Conservation (phyloP, 2,797 vertebrate genomes). For the Oryzias dopingdopingensis region DNA sequence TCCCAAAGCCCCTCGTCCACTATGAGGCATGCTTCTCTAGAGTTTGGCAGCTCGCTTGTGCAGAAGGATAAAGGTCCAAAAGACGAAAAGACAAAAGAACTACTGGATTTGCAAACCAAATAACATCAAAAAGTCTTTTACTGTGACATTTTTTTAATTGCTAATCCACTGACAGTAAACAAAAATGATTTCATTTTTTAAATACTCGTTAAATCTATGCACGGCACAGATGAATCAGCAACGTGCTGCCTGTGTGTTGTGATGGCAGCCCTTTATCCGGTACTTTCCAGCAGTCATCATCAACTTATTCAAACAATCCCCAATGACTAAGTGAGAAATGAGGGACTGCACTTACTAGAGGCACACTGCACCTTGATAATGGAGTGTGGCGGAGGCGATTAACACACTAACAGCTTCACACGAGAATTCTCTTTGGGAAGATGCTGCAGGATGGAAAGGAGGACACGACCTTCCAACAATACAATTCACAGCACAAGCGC, state of each 20-base stretch:
- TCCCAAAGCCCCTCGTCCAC: too few relatives aligned
- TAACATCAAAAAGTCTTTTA: not conserved
- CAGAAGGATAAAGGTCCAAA: too few relatives aligned
- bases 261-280: not conserved
- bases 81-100: not conserved
- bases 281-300: slow-evolving; percentile 35
- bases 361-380: slow-evolving; percentile 67
- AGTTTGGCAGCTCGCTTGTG: too few relatives aligned
- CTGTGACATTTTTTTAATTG: not conserved
- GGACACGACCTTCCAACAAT: slow-evolving; percentile 37
- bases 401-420: slow-evolving; percentile 71
- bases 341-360: slow-evolving; percentile 45
- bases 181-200: not conserved
- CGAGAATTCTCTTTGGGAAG: slow-evolving; percentile 46
- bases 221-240: slow-evolving; percentile 14
- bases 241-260: not conserved
- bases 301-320: slow-evolving; percentile 49
- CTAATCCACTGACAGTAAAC: not conserved
- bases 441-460: slow-evolving; percentile 28
- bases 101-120: not conserved
- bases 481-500: slow-evolving; percentile 53
- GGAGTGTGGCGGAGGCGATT: slow-evolving; percentile 66
- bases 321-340: slow-evolving; percentile 47
- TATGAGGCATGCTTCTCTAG: too few relatives aligned
- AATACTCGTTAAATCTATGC: not conserved